Base-by-base conservation (phyloP, 35 echinoderm and acorn worm genomes). In the Heliocidaris erythrogramma region DNA sequence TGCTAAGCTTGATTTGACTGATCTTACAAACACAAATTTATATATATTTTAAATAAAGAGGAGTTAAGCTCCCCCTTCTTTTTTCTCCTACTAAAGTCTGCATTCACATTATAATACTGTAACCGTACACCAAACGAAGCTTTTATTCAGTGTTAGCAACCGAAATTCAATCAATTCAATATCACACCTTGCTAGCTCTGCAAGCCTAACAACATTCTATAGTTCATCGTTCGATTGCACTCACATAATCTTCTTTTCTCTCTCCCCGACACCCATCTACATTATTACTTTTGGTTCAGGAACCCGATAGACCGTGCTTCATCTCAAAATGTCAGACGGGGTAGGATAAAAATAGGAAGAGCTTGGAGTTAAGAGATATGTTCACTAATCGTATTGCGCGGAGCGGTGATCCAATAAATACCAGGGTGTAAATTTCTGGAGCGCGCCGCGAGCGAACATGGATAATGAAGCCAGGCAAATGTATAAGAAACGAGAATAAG, bases 281-380 rank as follows among this genome's bases (percentile, higher is more conserved):
- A 78, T 78, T 78, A 78, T 78, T 78, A 78, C 65, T 78, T 78
- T 78, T 78, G 27, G 65, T 78, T 78, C 65, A 78, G 7, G 65
- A 78, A 78, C 65, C 27, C 65, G 65, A 18, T 78, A n/a, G 65
- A 78, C 65, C 65, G 65, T 78, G 65, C 65, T 78, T n/a, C 65
- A 78, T 78, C 65, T 78, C 65, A 78, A 78, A 78, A 78, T 78
- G 65, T 78, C 65, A 78, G 65, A 21, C 65, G 27, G 65, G 27
- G 65, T 78, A 27, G 65, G 65, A 78, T 78, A 78, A 78, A 78
- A n/a, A 78, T 78, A 78, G 65, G 65, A 78, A 78, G 65, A 78
- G 65, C 65, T 78, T 78, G 18, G 65, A 78, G 65, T 78, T 78
- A 78, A 78, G 65, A 78, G 65, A 78, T 78, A 78, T 78, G 65